Percentiles rank a stretch among this genome's conserved stretches.
Evolutionary conservation across 2,888 invertebrate species (phyloP).

Genomic region (Chloroclysta siterata): DNA sequence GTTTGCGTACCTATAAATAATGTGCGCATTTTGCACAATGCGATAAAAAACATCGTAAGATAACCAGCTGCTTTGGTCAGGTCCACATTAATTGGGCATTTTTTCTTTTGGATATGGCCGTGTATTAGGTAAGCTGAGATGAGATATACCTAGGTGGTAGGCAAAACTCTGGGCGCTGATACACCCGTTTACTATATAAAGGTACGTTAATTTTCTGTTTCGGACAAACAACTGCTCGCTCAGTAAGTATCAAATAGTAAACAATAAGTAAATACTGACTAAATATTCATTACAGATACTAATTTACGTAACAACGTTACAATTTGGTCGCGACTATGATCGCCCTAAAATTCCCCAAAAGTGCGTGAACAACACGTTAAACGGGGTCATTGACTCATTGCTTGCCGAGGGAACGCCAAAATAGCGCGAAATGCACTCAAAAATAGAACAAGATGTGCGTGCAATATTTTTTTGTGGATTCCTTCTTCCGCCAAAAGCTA

Average conservation of each 20-base stretch:
- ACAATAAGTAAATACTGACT: background rate
- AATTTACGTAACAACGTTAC: slow-evolving; percentile 45
- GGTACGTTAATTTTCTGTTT: no score
- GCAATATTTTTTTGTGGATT: slow-evolving; percentile 80
- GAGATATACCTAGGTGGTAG: no score
- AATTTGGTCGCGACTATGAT: slow-evolving; percentile 51
- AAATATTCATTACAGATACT: slow-evolving; percentile 17
- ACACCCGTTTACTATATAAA: no score
- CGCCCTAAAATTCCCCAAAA: slow-evolving; percentile 80
- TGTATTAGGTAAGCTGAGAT: no score
- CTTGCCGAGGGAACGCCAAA: slow-evolving; percentile 82
- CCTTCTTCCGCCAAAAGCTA: slow-evolving; percentile 65
- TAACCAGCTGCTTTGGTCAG: no score
- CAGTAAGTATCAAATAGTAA: no score
- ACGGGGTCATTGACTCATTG: slow-evolving; percentile 83
- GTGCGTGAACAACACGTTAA: slow-evolving; percentile 81
- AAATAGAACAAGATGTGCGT: slow-evolving; percentile 82
- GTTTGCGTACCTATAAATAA: no score
- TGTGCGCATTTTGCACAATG: background rate
- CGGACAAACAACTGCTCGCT: no score
- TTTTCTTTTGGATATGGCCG: no score
- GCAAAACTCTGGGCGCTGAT: no score
- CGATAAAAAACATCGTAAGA: no score
- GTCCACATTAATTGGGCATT: no score
- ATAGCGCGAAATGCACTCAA: slow-evolving; percentile 85